Evolutionary conservation across 2,113 vertebrate species (phyloP).

Genomic region (Podarcis cretensis): DNA sequence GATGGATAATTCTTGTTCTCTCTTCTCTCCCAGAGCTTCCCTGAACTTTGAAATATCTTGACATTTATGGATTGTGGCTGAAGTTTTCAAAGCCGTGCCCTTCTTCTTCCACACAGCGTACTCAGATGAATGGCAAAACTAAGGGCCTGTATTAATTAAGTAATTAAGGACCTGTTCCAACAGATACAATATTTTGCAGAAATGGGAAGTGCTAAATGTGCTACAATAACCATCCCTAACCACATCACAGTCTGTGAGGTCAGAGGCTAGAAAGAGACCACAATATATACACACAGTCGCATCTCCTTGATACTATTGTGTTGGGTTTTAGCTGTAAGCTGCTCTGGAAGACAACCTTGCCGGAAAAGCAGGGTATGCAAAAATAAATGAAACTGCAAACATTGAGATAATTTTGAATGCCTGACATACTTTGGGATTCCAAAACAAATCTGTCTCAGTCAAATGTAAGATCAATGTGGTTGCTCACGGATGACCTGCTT

Average conservation of each 20-base stretch:
- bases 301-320: neutral
- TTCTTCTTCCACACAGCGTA: neutral
- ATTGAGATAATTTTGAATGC: neutral
- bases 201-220: neutral
- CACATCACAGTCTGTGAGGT: neutral
- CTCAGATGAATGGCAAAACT: neutral
- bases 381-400: constrained; percentile 9
- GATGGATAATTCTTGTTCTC: constrained; percentile 33
- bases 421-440: neutral
- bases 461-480: neutral
- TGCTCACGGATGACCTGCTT: too few species aligned
- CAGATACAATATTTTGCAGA: neutral
- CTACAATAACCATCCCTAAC: neutral
- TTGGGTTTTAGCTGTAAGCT: neutral
- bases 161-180: neutral
- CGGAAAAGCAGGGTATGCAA: neutral
- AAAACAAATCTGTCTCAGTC: neutral
- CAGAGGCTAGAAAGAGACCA: neutral
- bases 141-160: too few species aligned
- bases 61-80: constrained; percentile 12
- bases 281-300: too few species aligned
- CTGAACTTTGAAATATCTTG: constrained; percentile 33
- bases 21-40: neutral
- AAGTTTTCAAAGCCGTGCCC: constrained; percentile 18
- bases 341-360: neutral